Base-by-base conservation (phyloP, 2,888 invertebrate genomes). In the Apamea anceps region DNA sequence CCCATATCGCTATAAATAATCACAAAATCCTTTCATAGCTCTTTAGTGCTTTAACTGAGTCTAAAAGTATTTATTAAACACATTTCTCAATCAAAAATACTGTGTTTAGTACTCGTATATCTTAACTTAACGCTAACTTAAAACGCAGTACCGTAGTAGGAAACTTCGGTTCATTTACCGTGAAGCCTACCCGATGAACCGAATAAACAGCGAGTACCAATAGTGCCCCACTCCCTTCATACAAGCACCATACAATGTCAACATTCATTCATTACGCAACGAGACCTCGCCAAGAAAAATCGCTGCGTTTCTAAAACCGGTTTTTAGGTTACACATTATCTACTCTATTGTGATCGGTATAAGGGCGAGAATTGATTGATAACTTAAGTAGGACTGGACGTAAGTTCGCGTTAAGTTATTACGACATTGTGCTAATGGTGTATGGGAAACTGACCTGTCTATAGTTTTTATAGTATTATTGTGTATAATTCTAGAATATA, bases 241-340 rank as follows among this genome's bases (percentile, higher is more conserved):
- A 85, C 88, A 87, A 90, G 91, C 90, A 93, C 91, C 91, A 90
- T 89, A 92, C 95, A 95, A 94, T 96, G 96, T 96, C 96, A 96
- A 96, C 96, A 96, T 91, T 92, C 91, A 93, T 96, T 95, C 91
- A 93, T 96, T 96, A 95, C 96, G 96, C 95, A 96, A 96, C 89
- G 88, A 94, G 95, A 92, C 96, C 96, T 95, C 95, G 94, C 90
- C 88, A 92, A 93, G 93, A 94, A 94, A 94, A 94, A 94, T 93
- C 89, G 89, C 92, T 92, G 92, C 93, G 92, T 94, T 93, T 94
- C 94, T 94, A 94, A 89, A 93, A 93, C 90, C 79, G 82, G 89
- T 87, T 87, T 66, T 79, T 78, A 78, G 37, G 75, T 71, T 82
- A 84, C 82, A 81, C 71, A 87, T 82, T 72, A 87, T 91, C 70